These are phyloP conservation scores for Pterocles gutturalis DNA, from an alignment of 2,113 vertebrate genomes.

Conservation along the genomic window DNA sequence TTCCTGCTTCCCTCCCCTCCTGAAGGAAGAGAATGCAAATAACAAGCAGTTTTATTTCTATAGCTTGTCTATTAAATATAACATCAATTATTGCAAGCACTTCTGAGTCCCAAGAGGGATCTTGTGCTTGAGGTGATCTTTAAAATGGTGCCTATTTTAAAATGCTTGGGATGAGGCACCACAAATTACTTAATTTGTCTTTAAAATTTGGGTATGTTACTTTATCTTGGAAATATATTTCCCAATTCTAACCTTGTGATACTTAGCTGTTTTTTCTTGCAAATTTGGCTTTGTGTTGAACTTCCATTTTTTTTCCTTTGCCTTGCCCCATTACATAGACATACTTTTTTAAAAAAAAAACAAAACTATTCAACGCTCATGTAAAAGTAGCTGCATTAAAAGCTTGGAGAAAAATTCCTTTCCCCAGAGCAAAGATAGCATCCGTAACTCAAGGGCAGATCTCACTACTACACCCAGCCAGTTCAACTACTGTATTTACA, in stretches of 20 bases:
- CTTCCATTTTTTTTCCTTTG: not conserved
- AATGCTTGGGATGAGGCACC: not conserved
- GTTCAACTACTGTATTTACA: not conserved
- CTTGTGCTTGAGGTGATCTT: not conserved
- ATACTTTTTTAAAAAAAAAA: not conserved
- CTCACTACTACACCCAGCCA: not conserved
- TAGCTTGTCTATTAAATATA: not conserved
- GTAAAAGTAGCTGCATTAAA: not conserved
- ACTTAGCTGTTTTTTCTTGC: not conserved
- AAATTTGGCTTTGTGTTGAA: not conserved
- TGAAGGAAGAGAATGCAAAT: not conserved
- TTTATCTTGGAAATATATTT: not conserved
- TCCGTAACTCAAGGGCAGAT: not conserved
- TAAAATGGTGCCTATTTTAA: not conserved
- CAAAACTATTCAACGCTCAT: not conserved
- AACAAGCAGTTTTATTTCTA: slow-evolving; percentile 2
- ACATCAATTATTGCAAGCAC: not conserved
- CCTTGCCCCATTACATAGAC: not conserved
- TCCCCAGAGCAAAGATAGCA: not conserved
- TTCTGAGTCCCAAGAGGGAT: not conserved
- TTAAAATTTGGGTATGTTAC: not conserved
- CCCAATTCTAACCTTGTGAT: not conserved
- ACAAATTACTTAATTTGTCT: not conserved
- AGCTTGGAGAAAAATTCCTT: not conserved
- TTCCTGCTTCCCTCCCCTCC: not conserved